phyloP scores from a whole-genome alignment of 2,113 vertebrate species.

The mouse (Mus musculus) region GRCm39 chr1:90172001-90172500 shows the following conservation, averaged over 20 bases:
- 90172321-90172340: neutral
- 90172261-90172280: neutral
- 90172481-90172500: neutral
- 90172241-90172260: neutral
- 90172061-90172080: neutral
- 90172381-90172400: neutral
- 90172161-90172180: neutral
- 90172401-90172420: neutral
- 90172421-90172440: neutral
- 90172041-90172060: neutral
- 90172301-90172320: neutral
- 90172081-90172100: accelerated
- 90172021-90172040: neutral
- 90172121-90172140: no score
- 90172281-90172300: neutral
- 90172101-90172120: accelerated
- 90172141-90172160: neutral
- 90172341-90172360: neutral
- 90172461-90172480: neutral
- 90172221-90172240: no score
- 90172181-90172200: neutral
- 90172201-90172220: neutral
- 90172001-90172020: accelerated
- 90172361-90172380: neutral
- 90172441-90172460: neutral